Evolutionary conservation across 2,797 vertebrate species (phyloP).

Genomic region (Eurystomus glaucurus): DNA sequence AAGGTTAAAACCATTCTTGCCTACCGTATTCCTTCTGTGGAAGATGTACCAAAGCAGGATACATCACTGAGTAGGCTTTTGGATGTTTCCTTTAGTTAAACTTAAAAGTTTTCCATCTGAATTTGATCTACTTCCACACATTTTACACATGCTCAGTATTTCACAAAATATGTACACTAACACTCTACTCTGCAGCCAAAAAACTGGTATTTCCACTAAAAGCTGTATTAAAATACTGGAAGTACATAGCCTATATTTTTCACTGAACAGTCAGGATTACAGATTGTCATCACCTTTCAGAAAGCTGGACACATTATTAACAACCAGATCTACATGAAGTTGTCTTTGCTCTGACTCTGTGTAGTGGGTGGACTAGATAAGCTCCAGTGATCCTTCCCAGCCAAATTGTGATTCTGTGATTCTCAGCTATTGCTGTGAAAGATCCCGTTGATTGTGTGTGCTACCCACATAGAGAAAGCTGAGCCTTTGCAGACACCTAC

Average conservation of each 20-base stretch:
- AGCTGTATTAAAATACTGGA: neutral
- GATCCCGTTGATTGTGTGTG: neutral
- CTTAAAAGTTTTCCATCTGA: neutral
- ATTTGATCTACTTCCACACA: neutral
- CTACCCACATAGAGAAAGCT: neutral
- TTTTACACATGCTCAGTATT: neutral
- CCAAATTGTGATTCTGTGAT: fast-evolving
- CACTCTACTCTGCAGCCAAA: neutral
- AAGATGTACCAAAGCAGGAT: neutral
- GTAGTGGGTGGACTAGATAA: neutral
- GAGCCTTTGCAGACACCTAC: neutral
- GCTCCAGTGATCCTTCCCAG: neutral
- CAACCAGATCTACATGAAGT: neutral
- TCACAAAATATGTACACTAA: neutral
- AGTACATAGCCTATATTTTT: neutral
- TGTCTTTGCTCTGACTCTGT: neutral
- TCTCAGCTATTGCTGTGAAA: neutral
- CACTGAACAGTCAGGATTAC: neutral
- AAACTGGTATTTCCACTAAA: neutral
- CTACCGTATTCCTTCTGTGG: neutral
- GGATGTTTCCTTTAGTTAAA: neutral
- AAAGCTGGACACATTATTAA: neutral
- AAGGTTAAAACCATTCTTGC: neutral
- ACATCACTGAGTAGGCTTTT: neutral
- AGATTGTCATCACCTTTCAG: neutral